phyloP scores from a whole-genome alignment of 2,888 invertebrate species.

The Drosophila affinis region DNA sequence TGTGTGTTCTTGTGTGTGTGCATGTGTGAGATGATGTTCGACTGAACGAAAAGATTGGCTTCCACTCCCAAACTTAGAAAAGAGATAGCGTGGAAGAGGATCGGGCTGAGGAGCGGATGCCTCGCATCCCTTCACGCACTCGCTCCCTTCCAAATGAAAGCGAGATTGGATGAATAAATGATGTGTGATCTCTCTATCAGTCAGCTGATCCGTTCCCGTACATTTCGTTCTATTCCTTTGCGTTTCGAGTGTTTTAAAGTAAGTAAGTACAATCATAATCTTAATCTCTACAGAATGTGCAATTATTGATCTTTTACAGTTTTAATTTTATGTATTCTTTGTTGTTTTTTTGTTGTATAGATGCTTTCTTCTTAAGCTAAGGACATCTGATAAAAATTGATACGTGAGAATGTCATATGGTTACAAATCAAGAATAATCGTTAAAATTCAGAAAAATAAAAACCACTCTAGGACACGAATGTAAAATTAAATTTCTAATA shows the following conservation, averaged over 20 bases:
- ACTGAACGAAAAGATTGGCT: slow-evolving; percentile 6
- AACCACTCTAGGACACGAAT: background rate
- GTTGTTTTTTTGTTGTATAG: slow-evolving; percentile 1
- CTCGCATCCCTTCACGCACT: background rate
- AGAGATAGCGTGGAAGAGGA: slow-evolving; percentile 9
- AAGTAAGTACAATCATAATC: slow-evolving; percentile 36
- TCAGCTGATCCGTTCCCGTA: slow-evolving; percentile 30
- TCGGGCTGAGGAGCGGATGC: background rate
- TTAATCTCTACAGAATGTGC: slow-evolving; percentile 45
- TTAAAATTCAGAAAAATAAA: background rate
- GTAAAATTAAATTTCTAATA: background rate
- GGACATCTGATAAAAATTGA: slow-evolving; percentile 23
- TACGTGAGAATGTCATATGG: background rate
- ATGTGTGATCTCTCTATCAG: slow-evolving; percentile 1
- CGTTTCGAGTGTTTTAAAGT: slow-evolving; percentile 24
- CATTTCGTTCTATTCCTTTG: slow-evolving; percentile 3
- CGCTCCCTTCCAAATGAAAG: slow-evolving; percentile 4
- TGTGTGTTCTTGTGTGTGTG: slow-evolving; percentile 4
- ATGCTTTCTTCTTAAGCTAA: slow-evolving; percentile 15
- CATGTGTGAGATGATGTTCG: slow-evolving; percentile 9
- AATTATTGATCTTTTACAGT: slow-evolving; percentile 29
- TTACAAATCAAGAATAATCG: background rate
- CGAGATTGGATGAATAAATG: background rate
- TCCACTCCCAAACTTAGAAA: background rate
- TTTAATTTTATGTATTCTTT: slow-evolving; percentile 25